Base-by-base conservation (phyloP, 2,888 invertebrate species). In the Himalopsyche tibetana region DNA sequence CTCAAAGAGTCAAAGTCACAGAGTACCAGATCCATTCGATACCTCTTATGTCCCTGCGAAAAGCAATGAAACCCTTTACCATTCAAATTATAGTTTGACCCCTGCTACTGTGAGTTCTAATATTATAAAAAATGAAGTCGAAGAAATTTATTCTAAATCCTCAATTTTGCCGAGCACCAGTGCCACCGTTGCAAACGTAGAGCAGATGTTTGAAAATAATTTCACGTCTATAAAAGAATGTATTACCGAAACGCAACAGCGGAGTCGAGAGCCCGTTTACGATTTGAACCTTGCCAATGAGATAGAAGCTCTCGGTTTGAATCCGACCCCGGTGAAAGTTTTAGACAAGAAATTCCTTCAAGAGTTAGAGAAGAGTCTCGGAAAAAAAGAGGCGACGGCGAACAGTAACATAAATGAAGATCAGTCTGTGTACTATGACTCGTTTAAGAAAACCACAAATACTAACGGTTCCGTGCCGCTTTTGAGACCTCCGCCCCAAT, bases 311-410 rank as follows among this genome's bases (percentile, higher is more conserved):
- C 83, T 87, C 12, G 80, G 19, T 28, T 83, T 87, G 51, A 84
- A 85, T 63, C 55, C 63, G n/a, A 84, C 87, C 15, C 85, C 87
- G 17, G 83, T 87, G 36, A 87, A 87, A 84, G 90, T 95, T 36
- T 74, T 74, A 28, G 94, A 94, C 89, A 92, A 94, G 11, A 93
- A 93, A 19, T 95, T 96, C 88, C 92, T 95, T 56, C 94, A 94
- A 0, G 95, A 95, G 89, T 90, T 96, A 82, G 96, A 96, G 90
- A 95, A 95, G 89, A 94, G 94, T 89, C 91, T 95, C 17, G 93
- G 92, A 0, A 91, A 92, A 82, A 92, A 92, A 84, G 92, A 92
- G 83, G 91, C 91, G 0, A 90, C 90, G 12, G 92, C 92, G 19
- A 93, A 92, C 85, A 91, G 91, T 3, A 91, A 91, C 88, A 91